Conservation (phyloP, 2,113 vertebrate genomes). For the Ondatra zibethicus region DNA sequence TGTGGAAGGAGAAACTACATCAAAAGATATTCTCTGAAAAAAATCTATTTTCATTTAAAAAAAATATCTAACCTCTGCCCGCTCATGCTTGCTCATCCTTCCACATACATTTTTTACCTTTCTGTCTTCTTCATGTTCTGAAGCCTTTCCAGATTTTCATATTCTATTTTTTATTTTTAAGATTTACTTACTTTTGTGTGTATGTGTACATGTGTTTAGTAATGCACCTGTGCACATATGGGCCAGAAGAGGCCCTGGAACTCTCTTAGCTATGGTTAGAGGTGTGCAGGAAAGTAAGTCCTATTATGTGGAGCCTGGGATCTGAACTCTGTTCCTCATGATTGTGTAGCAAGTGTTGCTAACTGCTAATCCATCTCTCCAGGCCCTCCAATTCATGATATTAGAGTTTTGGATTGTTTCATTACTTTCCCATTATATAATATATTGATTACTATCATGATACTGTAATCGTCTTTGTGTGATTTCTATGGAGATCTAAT, state of each 20-base stretch:
- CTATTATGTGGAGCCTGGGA: background rate
- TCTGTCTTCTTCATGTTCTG: background rate
- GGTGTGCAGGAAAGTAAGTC: background rate
- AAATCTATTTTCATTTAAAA: background rate
- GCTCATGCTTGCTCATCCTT: background rate
- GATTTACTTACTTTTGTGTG: background rate
- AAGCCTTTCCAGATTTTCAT: background rate
- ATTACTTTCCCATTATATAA: background rate
- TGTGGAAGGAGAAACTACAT: background rate
- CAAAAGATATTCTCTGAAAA: background rate
- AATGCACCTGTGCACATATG: background rate
- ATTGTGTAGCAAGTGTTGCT: no score
- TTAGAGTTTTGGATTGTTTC: background rate
- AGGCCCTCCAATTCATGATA: background rate
- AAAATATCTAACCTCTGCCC: background rate
- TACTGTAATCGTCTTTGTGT: background rate
- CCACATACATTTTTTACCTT: background rate
- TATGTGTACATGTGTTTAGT: background rate
- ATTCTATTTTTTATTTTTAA: background rate
- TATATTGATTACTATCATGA: background rate
- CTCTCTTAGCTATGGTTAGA: background rate
- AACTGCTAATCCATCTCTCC: no score
- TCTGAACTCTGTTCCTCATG: background rate
- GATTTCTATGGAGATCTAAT: background rate
- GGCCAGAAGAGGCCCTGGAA: background rate